These are phyloP conservation scores for Dunckerocampus dactyliophorus DNA, from an alignment of 2,113 vertebrate species.

Conservation along the genomic window DNA sequence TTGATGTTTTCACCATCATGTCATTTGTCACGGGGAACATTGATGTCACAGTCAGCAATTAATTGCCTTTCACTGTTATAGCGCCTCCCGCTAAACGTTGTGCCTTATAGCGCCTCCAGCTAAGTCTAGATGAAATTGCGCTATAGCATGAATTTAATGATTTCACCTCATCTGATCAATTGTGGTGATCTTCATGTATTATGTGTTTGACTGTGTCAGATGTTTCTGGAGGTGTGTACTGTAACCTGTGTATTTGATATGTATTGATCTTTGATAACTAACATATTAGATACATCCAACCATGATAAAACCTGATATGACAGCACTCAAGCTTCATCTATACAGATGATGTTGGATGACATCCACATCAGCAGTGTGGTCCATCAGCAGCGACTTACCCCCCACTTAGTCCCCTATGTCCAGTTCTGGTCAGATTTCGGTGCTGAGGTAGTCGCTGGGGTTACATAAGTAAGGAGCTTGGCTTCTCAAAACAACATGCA, in stretches of 20 bases:
- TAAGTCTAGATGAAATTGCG: constrained; percentile 18
- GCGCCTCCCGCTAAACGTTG: constrained; percentile 4
- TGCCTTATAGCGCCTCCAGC: too few relatives aligned
- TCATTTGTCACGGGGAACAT: constrained; percentile 5
- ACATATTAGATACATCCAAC: too few relatives aligned
- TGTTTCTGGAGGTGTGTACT: too few relatives aligned
- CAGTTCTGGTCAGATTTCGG: too few relatives aligned
- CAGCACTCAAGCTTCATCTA: background rate
- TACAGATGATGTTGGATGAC: background rate
- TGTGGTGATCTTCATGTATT: constrained; percentile 23
- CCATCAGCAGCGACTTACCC: too few relatives aligned
- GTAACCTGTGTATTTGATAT: background rate
- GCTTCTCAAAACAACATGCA: too few relatives aligned
- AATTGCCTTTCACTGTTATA: background rate
- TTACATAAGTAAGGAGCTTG: too few relatives aligned
- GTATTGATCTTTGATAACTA: too few relatives aligned
- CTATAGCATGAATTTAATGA: background rate
- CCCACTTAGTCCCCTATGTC: too few relatives aligned
- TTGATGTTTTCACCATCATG: constrained; percentile 4
- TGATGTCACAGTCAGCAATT: constrained; percentile 3
- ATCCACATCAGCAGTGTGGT: too few relatives aligned
- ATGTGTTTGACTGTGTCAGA: constrained; percentile 6
- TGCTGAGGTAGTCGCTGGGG: too few relatives aligned
- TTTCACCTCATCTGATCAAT: constrained; percentile 17
- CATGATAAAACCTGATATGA: background rate